Percentiles rank a stretch among this genome's conserved stretches.
Evolutionary conservation across 2,113 vertebrate genomes (phyloP).

Genomic region (Origma solitaria): DNA sequence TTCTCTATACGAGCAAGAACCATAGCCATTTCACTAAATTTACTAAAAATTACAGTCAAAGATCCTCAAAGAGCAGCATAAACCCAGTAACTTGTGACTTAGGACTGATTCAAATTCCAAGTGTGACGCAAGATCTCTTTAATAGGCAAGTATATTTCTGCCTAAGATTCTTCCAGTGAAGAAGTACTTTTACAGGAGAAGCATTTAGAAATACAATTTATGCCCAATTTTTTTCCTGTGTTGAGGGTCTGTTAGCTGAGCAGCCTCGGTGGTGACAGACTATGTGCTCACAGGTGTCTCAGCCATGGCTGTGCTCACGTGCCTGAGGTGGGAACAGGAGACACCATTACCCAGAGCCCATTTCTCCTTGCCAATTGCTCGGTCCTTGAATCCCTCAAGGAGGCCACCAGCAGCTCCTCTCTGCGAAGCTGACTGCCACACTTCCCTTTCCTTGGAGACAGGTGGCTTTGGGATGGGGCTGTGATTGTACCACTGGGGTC

Average conservation of each 20-base stretch:
- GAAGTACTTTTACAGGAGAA: not conserved
- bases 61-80: not conserved
- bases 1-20: not conserved
- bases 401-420: not conserved
- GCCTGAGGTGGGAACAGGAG: not conserved
- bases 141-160: not conserved
- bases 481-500: not conserved
- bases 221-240: not conserved
- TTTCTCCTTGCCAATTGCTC: not conserved
- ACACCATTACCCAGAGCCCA: not conserved
- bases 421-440: not conserved
- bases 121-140: not conserved
- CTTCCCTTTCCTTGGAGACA: not conserved
- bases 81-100: not conserved
- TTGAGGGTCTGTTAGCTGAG: not conserved
- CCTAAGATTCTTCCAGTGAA: not conserved
- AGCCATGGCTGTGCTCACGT: accelerated
- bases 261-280: not conserved
- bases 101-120: not conserved
- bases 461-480: not conserved
- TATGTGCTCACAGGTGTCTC: accelerated
- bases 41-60: not conserved
- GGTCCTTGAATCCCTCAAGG: not conserved
- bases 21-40: not conserved
- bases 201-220: not conserved